phyloP scores from a whole-genome alignment of 2,888 invertebrate species.

The Noctua comes region DNA sequence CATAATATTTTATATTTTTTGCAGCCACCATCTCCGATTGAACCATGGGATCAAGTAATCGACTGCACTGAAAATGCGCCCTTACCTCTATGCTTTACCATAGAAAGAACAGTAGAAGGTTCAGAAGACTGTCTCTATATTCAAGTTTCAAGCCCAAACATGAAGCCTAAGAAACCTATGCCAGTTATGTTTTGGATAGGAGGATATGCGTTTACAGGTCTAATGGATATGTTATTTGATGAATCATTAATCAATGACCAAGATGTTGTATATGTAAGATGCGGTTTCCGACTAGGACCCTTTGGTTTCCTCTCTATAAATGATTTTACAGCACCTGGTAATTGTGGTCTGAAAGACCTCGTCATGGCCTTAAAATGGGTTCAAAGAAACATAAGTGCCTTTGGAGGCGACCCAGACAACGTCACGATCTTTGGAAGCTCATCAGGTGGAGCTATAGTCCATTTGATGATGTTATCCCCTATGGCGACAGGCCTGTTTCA shows the following conservation, averaged over 20 bases:
- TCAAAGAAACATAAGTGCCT: conserved; percentile 81
- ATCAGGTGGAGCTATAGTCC: conserved; percentile 85
- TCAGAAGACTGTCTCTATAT: conserved; percentile 87
- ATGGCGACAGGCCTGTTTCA: conserved; percentile 87
- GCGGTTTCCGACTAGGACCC: conserved; percentile 85
- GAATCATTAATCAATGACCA: conserved; percentile 79
- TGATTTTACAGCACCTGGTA: conserved; percentile 85
- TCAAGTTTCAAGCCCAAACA: conserved; percentile 80
- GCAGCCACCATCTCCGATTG: conserved; percentile 80
- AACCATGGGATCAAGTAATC: conserved; percentile 76
- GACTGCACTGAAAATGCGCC: conserved; percentile 81
- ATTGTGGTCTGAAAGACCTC: conserved; percentile 86
- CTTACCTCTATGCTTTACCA: conserved; percentile 57
- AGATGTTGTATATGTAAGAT: conserved; percentile 83
- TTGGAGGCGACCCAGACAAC: conserved; percentile 87
- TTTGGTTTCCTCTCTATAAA: conserved; percentile 86
- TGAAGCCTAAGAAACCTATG: conserved; percentile 77
- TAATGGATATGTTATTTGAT: conserved; percentile 79
- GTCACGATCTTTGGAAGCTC: conserved; percentile 88
- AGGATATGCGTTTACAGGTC: conserved; percentile 77
- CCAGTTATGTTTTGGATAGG: conserved; percentile 90
- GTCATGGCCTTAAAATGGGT: conserved; percentile 86
- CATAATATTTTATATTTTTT: conserved; percentile 58
- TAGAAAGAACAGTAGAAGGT: conserved; percentile 68
- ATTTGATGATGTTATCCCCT: conserved; percentile 87